Evolutionary conservation across 2,113 vertebrate genomes (phyloP), one percentile per base, ranked within the genome.

Genomic region (Nothocercus julius): DNA sequence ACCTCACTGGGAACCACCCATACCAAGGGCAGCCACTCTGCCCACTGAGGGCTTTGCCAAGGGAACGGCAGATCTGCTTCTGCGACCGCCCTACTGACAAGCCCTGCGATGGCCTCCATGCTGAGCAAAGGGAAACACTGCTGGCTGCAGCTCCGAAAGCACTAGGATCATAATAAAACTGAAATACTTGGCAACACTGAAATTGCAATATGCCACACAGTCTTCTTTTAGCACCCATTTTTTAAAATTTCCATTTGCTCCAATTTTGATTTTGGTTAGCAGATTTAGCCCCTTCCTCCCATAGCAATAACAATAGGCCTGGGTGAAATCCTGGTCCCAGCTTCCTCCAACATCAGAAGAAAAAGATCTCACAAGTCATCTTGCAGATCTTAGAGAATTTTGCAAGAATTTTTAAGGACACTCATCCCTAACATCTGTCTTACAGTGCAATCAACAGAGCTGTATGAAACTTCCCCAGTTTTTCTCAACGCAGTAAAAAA

Each of bases 11-110:
- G 83, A 89, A 62, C 1, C 11, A 76, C 22, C 25, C 24, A 28
- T 94, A n/a, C 12, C 67, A 54, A 63, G 47, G 44, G 15, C 73
- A 81, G 34, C 28, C 72, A 86, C 19, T 13, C 30, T 30, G 11
- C 2, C 25, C 30, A 42, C 40, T 1, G 4, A 20, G 0, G 0
- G 0, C 32, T 32, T 19, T 8, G 22, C 53, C 36, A 82, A 13
- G 36, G 62, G 20, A 16, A 30, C 0, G 2, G 25, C 8, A 36
- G 25, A 20, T 36, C 13, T 70, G 67, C 25, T 5, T 83, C 74
- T 64, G 28, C 19, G 75, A 64, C 72, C 68, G 12, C 7, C 86
- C 7, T 17, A 77, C 54, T 78, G 34, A 45, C 1, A 1, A 61
- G 4, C 53, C 34, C 15, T 45, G 68, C 90, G 32, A 53, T 2